Evolutionary conservation across 2,888 invertebrate genomes (phyloP).

Genomic region (Anoplius nigerrimus): DNA sequence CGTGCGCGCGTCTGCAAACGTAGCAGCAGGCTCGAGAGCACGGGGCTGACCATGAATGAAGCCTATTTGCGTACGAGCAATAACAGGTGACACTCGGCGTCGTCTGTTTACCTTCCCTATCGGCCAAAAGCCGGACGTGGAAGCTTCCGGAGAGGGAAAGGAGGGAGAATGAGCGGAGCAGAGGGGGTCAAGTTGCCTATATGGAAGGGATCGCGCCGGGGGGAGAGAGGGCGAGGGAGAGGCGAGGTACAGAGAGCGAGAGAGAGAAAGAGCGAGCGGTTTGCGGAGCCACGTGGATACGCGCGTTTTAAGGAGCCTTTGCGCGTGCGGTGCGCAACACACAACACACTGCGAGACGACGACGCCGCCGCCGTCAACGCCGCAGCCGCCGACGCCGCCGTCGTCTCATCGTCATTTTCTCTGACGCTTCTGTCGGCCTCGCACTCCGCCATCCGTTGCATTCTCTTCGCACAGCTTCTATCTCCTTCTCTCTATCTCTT

Average conservation of each 20-base stretch:
- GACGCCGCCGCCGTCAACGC: conserved; percentile 3
- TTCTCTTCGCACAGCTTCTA: too few species aligned
- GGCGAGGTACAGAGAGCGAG: neutral
- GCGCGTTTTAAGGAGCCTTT: neutral
- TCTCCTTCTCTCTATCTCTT: too few species aligned
- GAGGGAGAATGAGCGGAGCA: neutral
- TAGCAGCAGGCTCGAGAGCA: neutral
- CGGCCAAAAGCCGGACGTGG: conserved; percentile 54
- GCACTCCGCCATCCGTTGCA: too few species aligned
- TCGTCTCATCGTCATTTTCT: conserved; percentile 42
- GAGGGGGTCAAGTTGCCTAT: conserved; percentile 1
- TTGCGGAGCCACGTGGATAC: conserved; percentile 1
- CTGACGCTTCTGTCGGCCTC: too few species aligned
- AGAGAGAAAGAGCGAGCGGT: neutral
- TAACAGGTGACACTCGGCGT: conserved; percentile 67
- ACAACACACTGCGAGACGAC: too few species aligned
- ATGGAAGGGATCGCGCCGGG: conserved; percentile 7
- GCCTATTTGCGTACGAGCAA: conserved; percentile 66
- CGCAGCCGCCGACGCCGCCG: conserved; percentile 37
- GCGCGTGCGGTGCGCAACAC: neutral
- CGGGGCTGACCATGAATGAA: conserved; percentile 62
- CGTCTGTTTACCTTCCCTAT: conserved; percentile 63
- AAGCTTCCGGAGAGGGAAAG: conserved; percentile 29
- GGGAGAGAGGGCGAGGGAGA: neutral
- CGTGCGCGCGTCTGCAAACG: neutral